phyloP scores from a whole-genome alignment of 2,797 vertebrate genomes.

The Onychomys leucogaster region DNA sequence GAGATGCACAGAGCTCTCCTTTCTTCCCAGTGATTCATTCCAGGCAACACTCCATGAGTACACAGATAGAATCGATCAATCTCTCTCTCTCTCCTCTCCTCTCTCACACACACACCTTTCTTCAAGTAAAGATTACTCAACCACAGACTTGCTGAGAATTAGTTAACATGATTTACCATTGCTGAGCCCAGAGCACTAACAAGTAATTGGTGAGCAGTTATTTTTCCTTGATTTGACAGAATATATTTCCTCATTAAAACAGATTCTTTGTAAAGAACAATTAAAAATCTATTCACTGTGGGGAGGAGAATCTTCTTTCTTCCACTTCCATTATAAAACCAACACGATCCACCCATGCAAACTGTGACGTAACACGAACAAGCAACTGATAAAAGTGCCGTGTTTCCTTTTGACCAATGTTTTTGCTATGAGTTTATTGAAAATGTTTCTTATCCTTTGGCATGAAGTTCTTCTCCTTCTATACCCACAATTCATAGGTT shows the following conservation, averaged over 20 bases:
- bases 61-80: not conserved
- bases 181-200: conserved; percentile 56
- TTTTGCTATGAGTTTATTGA: not conserved
- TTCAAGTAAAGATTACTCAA: conserved; percentile 70
- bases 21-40: conserved; percentile 70
- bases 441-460: not conserved
- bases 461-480: not conserved
- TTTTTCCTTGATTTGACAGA: conserved; percentile 67
- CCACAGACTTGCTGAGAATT: conserved; percentile 68
- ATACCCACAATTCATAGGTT: not conserved
- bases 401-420: too few species aligned
- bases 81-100: not conserved
- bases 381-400: conserved; percentile 45
- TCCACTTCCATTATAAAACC: conserved; percentile 68
- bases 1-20: conserved; percentile 66
- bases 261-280: conserved; percentile 49
- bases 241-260: conserved; percentile 39
- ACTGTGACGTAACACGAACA: conserved; percentile 46
- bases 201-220: conserved; percentile 54
- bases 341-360: conserved; percentile 68
- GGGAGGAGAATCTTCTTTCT: conserved; percentile 26
- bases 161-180: conserved; percentile 66
- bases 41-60: conserved; percentile 65
- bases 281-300: conserved; percentile 46
- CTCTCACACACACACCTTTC: conserved; percentile 16